These are phyloP conservation scores for Ips nitidus DNA, from an alignment of 1,140 invertebrate genomes.

Conservation along the genomic window DNA sequence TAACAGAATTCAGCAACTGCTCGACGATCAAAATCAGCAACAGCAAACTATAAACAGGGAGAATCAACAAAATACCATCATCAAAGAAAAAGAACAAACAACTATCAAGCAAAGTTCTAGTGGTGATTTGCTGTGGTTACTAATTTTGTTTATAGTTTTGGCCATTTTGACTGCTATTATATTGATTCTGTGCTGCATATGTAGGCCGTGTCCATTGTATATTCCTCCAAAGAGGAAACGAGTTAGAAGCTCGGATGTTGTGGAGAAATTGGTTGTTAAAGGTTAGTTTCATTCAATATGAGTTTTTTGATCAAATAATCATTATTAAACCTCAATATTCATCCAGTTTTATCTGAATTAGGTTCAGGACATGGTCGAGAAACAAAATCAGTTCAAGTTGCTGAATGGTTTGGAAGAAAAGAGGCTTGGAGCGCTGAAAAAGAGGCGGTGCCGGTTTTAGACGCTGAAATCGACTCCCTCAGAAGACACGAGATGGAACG, in stretches of 20 bases:
- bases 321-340: background rate
- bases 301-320: background rate
- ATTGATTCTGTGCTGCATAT: slow-evolving; percentile 77
- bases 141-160: slow-evolving; percentile 72
- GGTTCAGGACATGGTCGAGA: slow-evolving; percentile 58
- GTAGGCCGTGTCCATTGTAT: slow-evolving; percentile 78
- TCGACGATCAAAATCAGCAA: slow-evolving; percentile 37
- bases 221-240: slow-evolving; percentile 63
- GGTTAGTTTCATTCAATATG: slow-evolving; percentile 14
- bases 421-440: slow-evolving; percentile 53
- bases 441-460: slow-evolving; percentile 54
- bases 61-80: slow-evolving; percentile 43
- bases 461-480: slow-evolving; percentile 68
- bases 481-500: slow-evolving; percentile 72
- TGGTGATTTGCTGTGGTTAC: slow-evolving; percentile 66
- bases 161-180: slow-evolving; percentile 70
- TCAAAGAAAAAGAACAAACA: slow-evolving; percentile 31
- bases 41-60: slow-evolving; percentile 15
- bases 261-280: slow-evolving; percentile 38
- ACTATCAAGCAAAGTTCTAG: slow-evolving; percentile 38
- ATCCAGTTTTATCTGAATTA: background rate
- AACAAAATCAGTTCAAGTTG: slow-evolving; percentile 70
- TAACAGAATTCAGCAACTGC: slow-evolving; percentile 60
- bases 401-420: slow-evolving; percentile 66
- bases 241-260: slow-evolving; percentile 40